phyloP scores from a whole-genome alignment of 2,797 vertebrate species.

The Coregonus suidteri region DNA sequence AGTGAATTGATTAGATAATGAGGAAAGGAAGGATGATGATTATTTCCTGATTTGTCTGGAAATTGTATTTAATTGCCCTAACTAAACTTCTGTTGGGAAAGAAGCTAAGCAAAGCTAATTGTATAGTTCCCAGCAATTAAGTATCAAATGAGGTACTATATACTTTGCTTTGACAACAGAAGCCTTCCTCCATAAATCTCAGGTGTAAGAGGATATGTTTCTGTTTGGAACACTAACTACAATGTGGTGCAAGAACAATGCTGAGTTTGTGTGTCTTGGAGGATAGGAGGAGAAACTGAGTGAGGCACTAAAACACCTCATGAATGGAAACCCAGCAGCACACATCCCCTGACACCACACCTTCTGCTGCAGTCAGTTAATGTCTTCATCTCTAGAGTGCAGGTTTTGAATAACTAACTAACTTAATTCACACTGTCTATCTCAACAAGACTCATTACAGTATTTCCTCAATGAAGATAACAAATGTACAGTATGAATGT shows the following conservation, averaged over 20 bases:
- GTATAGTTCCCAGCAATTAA: too few relatives aligned
- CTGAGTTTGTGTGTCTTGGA: too few relatives aligned
- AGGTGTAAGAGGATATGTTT: constrained; percentile 55
- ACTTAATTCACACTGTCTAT: background rate
- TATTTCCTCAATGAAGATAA: too few relatives aligned
- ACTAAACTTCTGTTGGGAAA: too few relatives aligned
- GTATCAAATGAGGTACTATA: background rate
- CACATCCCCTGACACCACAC: background rate
- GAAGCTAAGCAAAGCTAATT: too few relatives aligned
- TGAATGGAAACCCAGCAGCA: constrained; percentile 14
- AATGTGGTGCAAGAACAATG: constrained; percentile 13
- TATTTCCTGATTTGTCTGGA: too few relatives aligned
- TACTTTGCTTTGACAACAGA: constrained; percentile 24
- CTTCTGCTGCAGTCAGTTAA: background rate
- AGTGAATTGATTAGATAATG: too few relatives aligned
- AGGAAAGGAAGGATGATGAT: too few relatives aligned
- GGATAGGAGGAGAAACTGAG: too few relatives aligned
- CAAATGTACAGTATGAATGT: too few relatives aligned
- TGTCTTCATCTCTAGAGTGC: constrained; percentile 32
- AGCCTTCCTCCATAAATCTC: constrained; percentile 53
- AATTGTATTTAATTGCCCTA: too few relatives aligned
- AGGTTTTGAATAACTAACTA: constrained; percentile 55
- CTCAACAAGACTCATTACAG: too few relatives aligned
- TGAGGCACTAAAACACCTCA: background rate
- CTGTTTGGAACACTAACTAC: constrained; percentile 11